Evolutionary conservation across 2,888 invertebrate genomes (phyloP), one percentile per base, ranked within the genome.

Genomic region (Rhodophaea formosa): DNA sequence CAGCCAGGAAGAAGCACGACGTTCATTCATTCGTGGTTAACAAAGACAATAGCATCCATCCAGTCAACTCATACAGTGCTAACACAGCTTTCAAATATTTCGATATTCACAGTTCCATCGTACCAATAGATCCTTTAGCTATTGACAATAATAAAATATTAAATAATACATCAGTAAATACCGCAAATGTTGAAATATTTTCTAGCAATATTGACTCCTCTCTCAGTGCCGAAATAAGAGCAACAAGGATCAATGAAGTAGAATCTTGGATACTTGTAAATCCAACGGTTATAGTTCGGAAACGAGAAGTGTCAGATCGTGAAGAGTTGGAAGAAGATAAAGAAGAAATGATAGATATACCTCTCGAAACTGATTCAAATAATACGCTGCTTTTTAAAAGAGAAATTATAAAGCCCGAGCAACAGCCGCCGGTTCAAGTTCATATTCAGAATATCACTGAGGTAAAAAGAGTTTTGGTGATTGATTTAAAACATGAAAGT

Each of bases 361-460:
- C 89, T 14, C 68, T 90, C 53, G 91, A 91, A 74, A 74, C 74
- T 30, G 88, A 90, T 14, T 56, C 57, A 14, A 88, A 90, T 72
- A 88, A 84, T 46, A 89, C 87, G 0, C 53, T 80, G 3, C 55
- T 90, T 44, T 90, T 80, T 58, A 91, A 91, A 60, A 82, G 91
- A 35, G 91, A 91, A 70, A 90, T 91, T 46, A 79, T 91, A 57
- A 89, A 84, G 45, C 88, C 91, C 0, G 91, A 91, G 29, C 90
- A 90, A 61, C 91, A 91, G 56, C 91, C 91, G 17, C 93, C 93
- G 0, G 94, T 95, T 7, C 92, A 93, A 71, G 94, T 95, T 58
- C 92, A 94, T 69, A 94, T 95, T 67, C 95, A 95, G 73, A 94
- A 94, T 71, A 91, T 95, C 59, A 88, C 90, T n/a, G 91, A 91